Evolutionary conservation across 2,888 invertebrate species (phyloP).

Genomic region (Tachina lurida): DNA sequence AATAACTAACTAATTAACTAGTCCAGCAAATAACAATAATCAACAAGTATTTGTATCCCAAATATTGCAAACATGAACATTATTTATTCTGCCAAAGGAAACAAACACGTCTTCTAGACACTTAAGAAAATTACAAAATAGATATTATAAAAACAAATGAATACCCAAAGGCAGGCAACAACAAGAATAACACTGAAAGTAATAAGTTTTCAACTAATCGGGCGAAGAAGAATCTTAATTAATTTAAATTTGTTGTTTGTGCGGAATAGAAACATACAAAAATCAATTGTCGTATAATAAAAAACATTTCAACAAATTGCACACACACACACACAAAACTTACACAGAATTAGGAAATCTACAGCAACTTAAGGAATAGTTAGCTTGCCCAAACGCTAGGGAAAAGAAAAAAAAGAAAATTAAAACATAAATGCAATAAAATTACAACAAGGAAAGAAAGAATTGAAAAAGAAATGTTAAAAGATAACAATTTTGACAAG

Average conservation of each 20-base stretch:
- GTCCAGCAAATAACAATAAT: background rate
- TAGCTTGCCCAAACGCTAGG: background rate
- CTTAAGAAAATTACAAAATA: constrained; percentile 14
- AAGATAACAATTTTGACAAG: constrained; percentile 69
- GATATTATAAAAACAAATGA: constrained; percentile 26
- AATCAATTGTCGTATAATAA: constrained; percentile 12
- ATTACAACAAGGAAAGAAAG: background rate
- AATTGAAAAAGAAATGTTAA: constrained; percentile 33
- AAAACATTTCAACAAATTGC: constrained; percentile 29
- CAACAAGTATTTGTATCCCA: background rate
- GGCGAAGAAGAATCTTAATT: constrained; percentile 40
- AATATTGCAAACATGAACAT: background rate
- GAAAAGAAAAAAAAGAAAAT: background rate
- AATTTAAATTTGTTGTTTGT: constrained; percentile 57
- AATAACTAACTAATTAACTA: constrained; percentile 11
- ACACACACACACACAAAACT: background rate
- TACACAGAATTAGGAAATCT: constrained; percentile 11
- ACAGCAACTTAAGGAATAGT: background rate
- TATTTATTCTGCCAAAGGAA: background rate
- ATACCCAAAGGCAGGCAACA: constrained; percentile 25
- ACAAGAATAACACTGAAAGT: background rate
- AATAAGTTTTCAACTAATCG: constrained; percentile 43
- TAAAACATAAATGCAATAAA: constrained; percentile 1
- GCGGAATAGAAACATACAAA: constrained; percentile 22
- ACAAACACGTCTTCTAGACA: constrained; percentile 5